Evolutionary conservation across 2,113 vertebrate genomes (phyloP), one percentile per base, ranked within the genome.

Genomic region (Thomomys bottae): DNA sequence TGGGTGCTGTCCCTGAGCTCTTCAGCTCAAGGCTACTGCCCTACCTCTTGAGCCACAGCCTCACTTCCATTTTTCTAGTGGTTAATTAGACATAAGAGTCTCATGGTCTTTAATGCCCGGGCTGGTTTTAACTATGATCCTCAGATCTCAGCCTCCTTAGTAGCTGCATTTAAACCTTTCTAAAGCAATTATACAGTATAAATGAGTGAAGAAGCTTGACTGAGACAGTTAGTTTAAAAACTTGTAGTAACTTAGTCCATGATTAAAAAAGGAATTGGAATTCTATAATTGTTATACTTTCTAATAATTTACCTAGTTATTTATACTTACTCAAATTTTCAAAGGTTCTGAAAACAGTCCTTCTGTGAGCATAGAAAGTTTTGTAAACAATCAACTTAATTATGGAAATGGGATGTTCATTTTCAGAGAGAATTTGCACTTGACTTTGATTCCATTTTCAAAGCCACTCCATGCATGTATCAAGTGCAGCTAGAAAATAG

Each of bases 381-480:
- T 71, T 93, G 70, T 93, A 90, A 95, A 78, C 49, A 93, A 57
- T 92, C 36, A 86, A 91, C 68, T 91, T 95, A 87, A 93, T 95
- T 96, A 85, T 93, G 70, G 75, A 94, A 93, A 89, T 84, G 87
- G 0, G 42, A 73, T 92, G 72, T 72, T 93, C 93, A 87, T 80
- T 96, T 95, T 91, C 92, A 94, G 77, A 81, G 88, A 90, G 34
- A 93, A 91, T 95, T 96, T 87, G 40, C 21, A 61, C 84, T 95
- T 84, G 34, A 93, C n/a, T 94, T 90, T 89, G 84, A 91, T 90
- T 96, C 77, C 34, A 45, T 90, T 92, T 94, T 59, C 67, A 95
- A 94, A 94, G 66, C 57, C 84, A 92, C 89, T 96, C 66, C 84
- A 71, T 57, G 32, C 76, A 84, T 87, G 96, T 92, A 87, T 68